Evolutionary conservation across 2,888 invertebrate species (phyloP).

Genomic region (Drosophila fungiperda): DNA sequence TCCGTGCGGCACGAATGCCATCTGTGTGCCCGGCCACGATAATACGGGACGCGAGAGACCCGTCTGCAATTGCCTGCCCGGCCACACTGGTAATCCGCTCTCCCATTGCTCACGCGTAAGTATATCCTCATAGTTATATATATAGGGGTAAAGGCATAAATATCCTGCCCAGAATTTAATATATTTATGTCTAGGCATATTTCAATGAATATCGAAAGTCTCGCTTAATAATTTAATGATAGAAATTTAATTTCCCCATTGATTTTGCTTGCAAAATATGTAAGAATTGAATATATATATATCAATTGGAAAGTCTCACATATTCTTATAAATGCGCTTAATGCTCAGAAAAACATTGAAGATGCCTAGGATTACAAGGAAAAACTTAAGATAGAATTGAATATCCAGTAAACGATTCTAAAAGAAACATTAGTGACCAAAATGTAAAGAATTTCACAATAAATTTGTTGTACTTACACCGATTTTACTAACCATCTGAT

Average conservation of each 20-base stretch:
- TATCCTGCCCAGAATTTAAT: background rate
- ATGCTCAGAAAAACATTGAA: no score
- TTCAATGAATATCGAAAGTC: background rate
- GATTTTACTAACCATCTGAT: background rate
- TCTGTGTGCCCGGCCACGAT: slow-evolving; percentile 93
- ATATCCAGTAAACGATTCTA: background rate
- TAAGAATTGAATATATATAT: background rate
- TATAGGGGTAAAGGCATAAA: background rate
- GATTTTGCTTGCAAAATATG: background rate
- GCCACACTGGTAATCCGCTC: slow-evolving; percentile 92
- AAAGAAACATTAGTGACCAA: background rate
- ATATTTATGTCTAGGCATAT: background rate
- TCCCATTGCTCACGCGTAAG: slow-evolving; percentile 88
- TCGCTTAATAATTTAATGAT: background rate
- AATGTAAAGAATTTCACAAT: background rate
- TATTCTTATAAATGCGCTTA: background rate
- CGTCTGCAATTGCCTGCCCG: slow-evolving; percentile 93
- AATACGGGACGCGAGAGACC: slow-evolving; percentile 92
- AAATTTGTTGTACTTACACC: background rate
- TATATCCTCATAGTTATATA: background rate
- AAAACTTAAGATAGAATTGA: background rate
- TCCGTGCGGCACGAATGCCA: slow-evolving; percentile 90
- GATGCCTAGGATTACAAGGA: background rate
- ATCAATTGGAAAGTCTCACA: background rate
- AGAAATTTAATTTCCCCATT: no score